Percentiles rank a stretch among this genome's conserved stretches.
These are phyloP conservation scores for Fukomys damarensis DNA, from an alignment of 2,113 vertebrate genomes.

Conservation along the genomic window DNA sequence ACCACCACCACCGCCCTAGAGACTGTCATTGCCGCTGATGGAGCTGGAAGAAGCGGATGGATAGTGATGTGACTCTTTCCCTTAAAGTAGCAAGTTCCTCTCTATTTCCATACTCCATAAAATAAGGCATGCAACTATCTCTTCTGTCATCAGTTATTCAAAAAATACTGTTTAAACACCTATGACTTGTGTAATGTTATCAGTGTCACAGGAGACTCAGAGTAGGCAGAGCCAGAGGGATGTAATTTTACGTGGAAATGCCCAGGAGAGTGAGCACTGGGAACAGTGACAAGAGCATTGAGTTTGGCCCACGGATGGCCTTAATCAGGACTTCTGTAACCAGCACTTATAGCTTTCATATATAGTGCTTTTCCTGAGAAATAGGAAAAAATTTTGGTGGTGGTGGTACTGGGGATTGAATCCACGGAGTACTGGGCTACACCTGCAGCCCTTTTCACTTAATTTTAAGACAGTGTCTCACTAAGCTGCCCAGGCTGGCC, in stretches of 20 bases:
- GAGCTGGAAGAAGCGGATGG: neutral
- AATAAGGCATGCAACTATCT: neutral
- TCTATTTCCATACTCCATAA: neutral
- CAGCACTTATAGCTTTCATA: neutral
- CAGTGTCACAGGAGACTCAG: neutral
- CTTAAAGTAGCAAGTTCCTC: neutral
- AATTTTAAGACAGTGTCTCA: neutral
- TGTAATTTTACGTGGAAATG: neutral
- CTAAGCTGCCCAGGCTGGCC: neutral
- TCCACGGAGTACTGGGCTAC: neutral
- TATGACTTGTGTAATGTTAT: neutral
- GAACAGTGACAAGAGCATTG: neutral
- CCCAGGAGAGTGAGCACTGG: neutral
- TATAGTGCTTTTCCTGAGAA: neutral
- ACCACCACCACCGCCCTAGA: neutral
- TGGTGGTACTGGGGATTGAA: neutral
- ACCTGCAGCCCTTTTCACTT: neutral
- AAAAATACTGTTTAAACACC: constrained; percentile 54
- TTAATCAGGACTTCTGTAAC: neutral
- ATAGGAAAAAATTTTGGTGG: neutral
- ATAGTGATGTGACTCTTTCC: neutral
- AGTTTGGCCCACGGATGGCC: neutral
- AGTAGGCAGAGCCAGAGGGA: neutral
- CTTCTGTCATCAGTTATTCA: neutral
- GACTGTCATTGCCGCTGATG: rapidly evolving